phyloP scores from a whole-genome alignment of 2,113 vertebrate genomes.

The Dicrurus megarhynchus region DNA sequence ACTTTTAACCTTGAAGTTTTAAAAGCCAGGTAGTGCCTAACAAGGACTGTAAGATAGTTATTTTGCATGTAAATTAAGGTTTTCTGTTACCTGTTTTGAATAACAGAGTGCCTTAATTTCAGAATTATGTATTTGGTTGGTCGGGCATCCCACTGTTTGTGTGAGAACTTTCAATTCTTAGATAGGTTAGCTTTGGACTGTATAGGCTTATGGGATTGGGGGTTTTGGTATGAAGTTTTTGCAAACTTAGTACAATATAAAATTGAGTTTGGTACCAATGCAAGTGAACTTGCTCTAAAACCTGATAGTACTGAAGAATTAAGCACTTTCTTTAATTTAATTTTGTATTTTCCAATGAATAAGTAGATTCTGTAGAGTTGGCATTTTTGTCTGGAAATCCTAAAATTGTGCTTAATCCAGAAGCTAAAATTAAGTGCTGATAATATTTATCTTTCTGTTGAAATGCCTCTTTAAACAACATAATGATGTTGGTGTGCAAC shows the following conservation, averaged over 20 bases:
- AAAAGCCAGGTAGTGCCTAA: not conserved
- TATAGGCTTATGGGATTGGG: not conserved
- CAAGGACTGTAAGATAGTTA: not conserved
- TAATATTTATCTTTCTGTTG: conserved; percentile 53
- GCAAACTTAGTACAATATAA: not conserved
- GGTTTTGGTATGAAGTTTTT: not conserved
- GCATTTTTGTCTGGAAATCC: conserved; percentile 15
- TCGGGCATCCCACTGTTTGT: not conserved
- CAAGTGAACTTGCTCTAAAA: not conserved
- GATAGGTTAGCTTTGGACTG: not conserved
- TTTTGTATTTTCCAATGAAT: not conserved
- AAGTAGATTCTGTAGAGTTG: not conserved
- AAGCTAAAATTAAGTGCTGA: conserved; percentile 23
- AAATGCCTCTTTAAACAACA: not conserved
- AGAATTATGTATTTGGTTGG: not conserved
- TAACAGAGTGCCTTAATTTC: not conserved
- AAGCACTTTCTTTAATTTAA: not conserved
- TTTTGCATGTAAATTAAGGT: not conserved
- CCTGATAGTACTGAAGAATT: not conserved
- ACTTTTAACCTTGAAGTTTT: not conserved
- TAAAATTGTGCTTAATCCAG: not conserved
- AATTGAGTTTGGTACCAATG: not conserved
- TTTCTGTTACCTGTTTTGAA: not conserved
- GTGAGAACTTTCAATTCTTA: not conserved
- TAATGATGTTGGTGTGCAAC: not conserved